phyloP scores from a whole-genome alignment of 2,797 vertebrate genomes.

The Gobionotothen gibberifrons region DNA sequence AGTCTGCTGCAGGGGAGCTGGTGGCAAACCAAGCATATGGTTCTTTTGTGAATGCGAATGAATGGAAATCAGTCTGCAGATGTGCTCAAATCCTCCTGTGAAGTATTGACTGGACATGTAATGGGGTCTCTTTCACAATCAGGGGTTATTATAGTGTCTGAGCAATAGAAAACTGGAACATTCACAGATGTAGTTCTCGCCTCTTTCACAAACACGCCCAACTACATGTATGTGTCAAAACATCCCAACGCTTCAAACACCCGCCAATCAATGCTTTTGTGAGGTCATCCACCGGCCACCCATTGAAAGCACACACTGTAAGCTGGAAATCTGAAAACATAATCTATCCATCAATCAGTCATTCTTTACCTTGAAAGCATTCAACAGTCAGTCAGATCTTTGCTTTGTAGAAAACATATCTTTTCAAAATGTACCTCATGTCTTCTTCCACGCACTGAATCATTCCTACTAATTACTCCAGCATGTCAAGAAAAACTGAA shows the following conservation, averaged over 20 bases:
- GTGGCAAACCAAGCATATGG: conserved; percentile 40
- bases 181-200: conserved; percentile 33
- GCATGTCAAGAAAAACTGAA: conserved; percentile 34
- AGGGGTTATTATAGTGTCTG: conserved; percentile 20
- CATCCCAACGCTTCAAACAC: conserved; percentile 39
- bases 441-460: conserved; percentile 33
- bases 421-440: conserved; percentile 30
- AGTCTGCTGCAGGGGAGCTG: conserved; percentile 39
- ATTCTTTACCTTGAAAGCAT: conserved; percentile 13
- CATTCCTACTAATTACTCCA: conserved; percentile 22
- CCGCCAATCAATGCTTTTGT: conserved; percentile 16
- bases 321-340: conserved; percentile 37
- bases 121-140: not conserved
- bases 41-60: conserved; percentile 33
- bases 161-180: conserved; percentile 7
- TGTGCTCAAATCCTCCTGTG: conserved; percentile 9
- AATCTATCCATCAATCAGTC: conserved; percentile 44
- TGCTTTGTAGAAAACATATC: conserved; percentile 33
- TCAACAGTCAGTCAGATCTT: conserved; percentile 23
- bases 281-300: conserved; percentile 53
- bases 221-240: conserved; percentile 41
- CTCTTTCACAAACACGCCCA: conserved; percentile 28
- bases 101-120: conserved; percentile 31
- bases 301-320: not conserved
- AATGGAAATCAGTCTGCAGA: conserved; percentile 57